Conservation (phyloP, 1,140 invertebrate genomes). For the Pseudachorutes palmiensis region DNA sequence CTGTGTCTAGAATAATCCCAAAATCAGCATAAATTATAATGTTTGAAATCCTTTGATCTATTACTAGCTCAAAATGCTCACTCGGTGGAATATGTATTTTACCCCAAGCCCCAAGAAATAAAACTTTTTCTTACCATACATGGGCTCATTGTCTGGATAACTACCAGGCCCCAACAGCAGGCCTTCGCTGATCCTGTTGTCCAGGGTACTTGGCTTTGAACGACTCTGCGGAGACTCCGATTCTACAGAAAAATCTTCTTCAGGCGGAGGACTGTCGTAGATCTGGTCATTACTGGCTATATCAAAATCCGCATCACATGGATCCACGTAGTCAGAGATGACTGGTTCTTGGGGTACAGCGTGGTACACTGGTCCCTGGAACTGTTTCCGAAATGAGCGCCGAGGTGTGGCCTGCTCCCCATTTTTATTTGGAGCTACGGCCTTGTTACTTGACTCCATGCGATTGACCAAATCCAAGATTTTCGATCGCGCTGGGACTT, state of each 20-base stretch:
- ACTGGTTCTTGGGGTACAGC: slow-evolving; percentile 14
- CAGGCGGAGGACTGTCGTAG: slow-evolving; percentile 36
- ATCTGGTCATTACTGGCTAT: slow-evolving; percentile 29
- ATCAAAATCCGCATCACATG: slow-evolving; percentile 35
- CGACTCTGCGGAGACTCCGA: slow-evolving; percentile 18
- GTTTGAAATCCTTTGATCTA: not conserved
- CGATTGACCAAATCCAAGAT: slow-evolving; percentile 35
- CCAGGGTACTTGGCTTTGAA: slow-evolving; percentile 18
- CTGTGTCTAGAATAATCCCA: not conserved
- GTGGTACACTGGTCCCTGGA: slow-evolving; percentile 25
- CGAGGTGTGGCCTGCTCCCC: slow-evolving; percentile 30
- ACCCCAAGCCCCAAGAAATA: not conserved
- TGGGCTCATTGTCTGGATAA: slow-evolving; percentile 32
- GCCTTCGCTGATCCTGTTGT: not conserved
- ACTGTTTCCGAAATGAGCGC: slow-evolving; percentile 25
- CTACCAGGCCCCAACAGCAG: not conserved
- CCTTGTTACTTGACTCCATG: slow-evolving; percentile 36
- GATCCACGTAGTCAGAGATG: slow-evolving; percentile 35
- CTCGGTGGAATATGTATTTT: no score
- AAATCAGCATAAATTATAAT: no score
- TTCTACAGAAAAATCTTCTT: slow-evolving; percentile 15
- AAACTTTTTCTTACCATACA: slow-evolving; percentile 30
- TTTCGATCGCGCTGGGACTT: slow-evolving; percentile 28
- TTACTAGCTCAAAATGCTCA: not conserved
- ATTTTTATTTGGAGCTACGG: slow-evolving; percentile 22